A percentile compares a stretch with the other conserved stretches of the same genome.
phyloP scores from a whole-genome alignment of 2,797 vertebrate species.

The Lutjanus campechanus region DNA sequence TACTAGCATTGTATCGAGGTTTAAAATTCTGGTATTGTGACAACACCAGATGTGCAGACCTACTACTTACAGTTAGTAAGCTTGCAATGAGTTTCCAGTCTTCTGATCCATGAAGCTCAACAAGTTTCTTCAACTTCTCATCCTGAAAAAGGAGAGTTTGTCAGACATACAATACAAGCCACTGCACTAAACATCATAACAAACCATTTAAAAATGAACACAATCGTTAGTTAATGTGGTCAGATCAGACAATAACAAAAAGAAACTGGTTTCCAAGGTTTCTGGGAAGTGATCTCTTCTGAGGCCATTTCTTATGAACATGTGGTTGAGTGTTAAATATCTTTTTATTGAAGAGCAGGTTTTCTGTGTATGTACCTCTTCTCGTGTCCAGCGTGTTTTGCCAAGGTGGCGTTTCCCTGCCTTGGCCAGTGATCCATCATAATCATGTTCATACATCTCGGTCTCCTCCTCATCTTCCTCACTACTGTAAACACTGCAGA shows the following conservation, averaged over 20 bases:
- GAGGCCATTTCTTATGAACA: slow-evolving; percentile 6
- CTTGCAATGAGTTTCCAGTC: slow-evolving; percentile 99
- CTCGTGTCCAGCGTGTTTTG: slow-evolving; percentile 98
- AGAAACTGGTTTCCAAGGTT: slow-evolving; percentile 1
- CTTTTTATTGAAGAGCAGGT: neutral
- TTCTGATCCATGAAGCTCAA: slow-evolving; percentile 96
- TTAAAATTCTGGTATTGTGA: too few species aligned
- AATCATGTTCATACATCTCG: slow-evolving; percentile 98
- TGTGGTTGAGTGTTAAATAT: neutral
- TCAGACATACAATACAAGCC: slow-evolving; percentile 18
- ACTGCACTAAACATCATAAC: neutral
- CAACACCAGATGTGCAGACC: neutral
- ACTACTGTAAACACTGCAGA: slow-evolving; percentile 95
- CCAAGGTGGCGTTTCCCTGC: slow-evolving; percentile 95
- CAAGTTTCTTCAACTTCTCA: slow-evolving; percentile 97
- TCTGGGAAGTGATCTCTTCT: slow-evolving; percentile 9
- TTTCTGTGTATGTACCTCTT: slow-evolving; percentile 89
- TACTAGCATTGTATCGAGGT: too few species aligned
- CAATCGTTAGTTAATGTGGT: slow-evolving; percentile 20
- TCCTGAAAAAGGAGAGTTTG: slow-evolving; percentile 84
- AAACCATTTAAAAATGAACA: slow-evolving; percentile 8
- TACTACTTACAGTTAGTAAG: slow-evolving; percentile 92
- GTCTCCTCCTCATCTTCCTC: slow-evolving; percentile 98
- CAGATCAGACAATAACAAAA: slow-evolving; percentile 49
- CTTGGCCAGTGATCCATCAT: slow-evolving; percentile 94